Base-by-base conservation (phyloP, 2,888 invertebrate species). In the Euproctis similis region DNA sequence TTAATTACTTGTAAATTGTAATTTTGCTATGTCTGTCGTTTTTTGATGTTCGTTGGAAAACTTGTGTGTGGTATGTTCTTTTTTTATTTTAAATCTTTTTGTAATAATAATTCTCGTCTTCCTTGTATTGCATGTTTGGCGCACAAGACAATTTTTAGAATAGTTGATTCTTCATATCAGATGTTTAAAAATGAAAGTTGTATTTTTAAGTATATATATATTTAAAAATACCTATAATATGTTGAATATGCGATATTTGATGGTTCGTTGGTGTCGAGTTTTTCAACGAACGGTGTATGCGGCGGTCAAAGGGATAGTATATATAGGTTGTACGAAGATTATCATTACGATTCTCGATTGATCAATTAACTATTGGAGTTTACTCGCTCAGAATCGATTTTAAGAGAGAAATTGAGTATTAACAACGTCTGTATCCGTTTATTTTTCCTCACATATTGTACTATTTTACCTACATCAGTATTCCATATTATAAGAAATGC, bases 111-210 rank as follows among this genome's bases (percentile, higher is more conserved):
- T 66, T 68, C 48, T 74, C 57, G 81, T 81, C 82, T 81, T 82
- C 81, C 82, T 71, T 65, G 59, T 68, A 64, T 62, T 60, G 66
- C 62, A 72, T 71, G 67, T 68, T n/a, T 74, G 59, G 68, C 81
- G 81, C 81, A 82, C 81, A 82, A 80, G 62, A 65, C 57, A 53
- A 48, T 55, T 53, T n/a, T 61, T 76, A 77, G 72, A 51, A 57
- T 76, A 77, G 62, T 67, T 62, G 48, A 60, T 64, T 58, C 59
- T 69, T 75, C 80, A 78, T 81, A 82, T 81, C 81, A 78, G 56
- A 67, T 71, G 53, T 65, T 65, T 66, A 62, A 63, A 64, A 59
- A 13, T 12, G 60, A 52, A 53, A 56, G n/a, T n/a, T n/a, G n/a
- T n/a, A n/a, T n/a, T n/a, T n/a, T n/a, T n/a, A n/a, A n/a, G n/a